Percentiles rank a stretch among this genome's conserved stretches.
Evolutionary conservation across 92 coral and sea anemone species (phyloP).

Genomic region (Porites lobata): DNA sequence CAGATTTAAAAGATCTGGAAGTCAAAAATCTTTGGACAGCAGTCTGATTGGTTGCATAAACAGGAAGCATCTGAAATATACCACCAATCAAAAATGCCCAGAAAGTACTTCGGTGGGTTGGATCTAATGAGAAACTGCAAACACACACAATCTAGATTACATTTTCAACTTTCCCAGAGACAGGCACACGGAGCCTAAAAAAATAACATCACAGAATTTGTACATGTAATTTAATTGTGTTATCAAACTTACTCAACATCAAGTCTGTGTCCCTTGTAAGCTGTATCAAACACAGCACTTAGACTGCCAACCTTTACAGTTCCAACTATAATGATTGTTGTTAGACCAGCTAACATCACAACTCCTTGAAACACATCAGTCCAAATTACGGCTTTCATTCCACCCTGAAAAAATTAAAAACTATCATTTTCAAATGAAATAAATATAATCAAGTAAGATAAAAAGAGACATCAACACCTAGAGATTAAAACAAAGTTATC

Average conservation of each 20-base stretch:
- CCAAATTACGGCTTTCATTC: conserved; percentile 88
- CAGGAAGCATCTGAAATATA: conserved; percentile 78
- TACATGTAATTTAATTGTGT: not conserved
- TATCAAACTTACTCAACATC: conserved; percentile 67
- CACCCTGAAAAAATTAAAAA: conserved; percentile 58
- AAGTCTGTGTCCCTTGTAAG: conserved; percentile 64
- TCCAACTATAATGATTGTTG: conserved; percentile 67
- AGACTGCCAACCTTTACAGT: conserved; percentile 73
- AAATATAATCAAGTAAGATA: too few species aligned
- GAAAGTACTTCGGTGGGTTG: conserved; percentile 67
- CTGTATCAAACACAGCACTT: conserved; percentile 67
- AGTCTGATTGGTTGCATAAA: conserved; percentile 82
- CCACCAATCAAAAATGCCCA: conserved; percentile 74
- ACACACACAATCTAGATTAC: not conserved
- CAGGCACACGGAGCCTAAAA: too few species aligned
- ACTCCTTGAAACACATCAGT: conserved; percentile 83
- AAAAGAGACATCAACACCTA: too few species aligned
- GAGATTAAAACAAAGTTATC: too few species aligned
- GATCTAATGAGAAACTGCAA: conserved; percentile 68
- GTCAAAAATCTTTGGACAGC: conserved; percentile 80
- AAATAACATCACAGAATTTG: too few species aligned
- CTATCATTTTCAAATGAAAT: too few species aligned
- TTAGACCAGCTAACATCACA: conserved; percentile 73
- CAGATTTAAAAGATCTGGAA: conserved; percentile 67
- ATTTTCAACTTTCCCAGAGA: too few species aligned